Conservation (phyloP, 2,113 vertebrate species). For the Aegithalos caudatus region DNA sequence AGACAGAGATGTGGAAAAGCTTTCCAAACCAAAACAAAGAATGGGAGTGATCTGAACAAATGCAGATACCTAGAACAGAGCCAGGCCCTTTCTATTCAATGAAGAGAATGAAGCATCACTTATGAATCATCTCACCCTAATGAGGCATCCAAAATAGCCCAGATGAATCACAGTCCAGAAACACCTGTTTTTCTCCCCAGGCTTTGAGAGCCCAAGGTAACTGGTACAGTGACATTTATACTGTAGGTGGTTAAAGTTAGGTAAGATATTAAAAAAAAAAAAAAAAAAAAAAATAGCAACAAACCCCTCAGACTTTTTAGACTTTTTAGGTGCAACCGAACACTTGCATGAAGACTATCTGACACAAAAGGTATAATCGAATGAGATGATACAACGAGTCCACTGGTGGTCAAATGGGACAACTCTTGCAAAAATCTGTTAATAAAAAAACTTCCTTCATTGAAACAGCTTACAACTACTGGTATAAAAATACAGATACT, state of each 20-base stretch:
- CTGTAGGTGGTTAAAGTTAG: neutral
- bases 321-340: neutral
- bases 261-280: neutral
- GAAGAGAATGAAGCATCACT: neutral
- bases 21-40: neutral
- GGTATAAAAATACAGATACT: neutral
- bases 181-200: neutral
- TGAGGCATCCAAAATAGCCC: slow-evolving; percentile 13
- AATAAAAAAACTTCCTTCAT: neutral
- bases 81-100: neutral
- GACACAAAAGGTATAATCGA: neutral
- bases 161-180: slow-evolving; percentile 47
- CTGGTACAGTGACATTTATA: neutral
- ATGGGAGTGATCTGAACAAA: slow-evolving; percentile 6
- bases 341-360: neutral
- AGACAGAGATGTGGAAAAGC: neutral
- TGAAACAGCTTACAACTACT: neutral
- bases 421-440: neutral
- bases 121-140: slow-evolving; percentile 43
- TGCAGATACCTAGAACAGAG: neutral
- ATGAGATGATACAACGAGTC: neutral
- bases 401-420: neutral
- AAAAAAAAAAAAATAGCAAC: too few species aligned
- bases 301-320: neutral
- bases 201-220: neutral